Conservation (phyloP, 2,797 vertebrate species). For the Nothura maculosa region DNA sequence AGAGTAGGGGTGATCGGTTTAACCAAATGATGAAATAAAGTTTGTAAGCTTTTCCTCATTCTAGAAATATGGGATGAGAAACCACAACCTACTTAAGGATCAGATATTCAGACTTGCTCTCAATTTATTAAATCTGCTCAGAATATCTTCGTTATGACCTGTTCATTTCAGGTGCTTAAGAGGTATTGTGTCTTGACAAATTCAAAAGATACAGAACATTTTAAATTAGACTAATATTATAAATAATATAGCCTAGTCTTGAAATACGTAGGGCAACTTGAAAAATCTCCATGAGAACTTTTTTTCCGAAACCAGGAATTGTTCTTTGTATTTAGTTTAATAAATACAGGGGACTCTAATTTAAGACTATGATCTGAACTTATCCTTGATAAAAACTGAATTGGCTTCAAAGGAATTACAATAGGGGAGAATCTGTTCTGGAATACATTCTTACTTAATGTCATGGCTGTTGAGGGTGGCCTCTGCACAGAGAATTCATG, state of each 20-base stretch:
- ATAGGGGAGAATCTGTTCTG: not conserved
- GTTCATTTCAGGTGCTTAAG: not conserved
- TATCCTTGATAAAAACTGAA: not conserved
- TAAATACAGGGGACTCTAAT: constrained; percentile 9
- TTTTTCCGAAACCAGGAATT: not conserved
- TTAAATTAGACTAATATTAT: not conserved
- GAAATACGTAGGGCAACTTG: not conserved
- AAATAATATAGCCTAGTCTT: not conserved
- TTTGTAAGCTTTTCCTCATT: not conserved
- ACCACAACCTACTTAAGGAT: not conserved
- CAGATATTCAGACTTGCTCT: not conserved
- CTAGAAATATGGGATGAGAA: not conserved
- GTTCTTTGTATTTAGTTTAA: not conserved
- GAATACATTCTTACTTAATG: not conserved
- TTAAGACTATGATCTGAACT: constrained; percentile 11
- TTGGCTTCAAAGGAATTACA: constrained; percentile 11
- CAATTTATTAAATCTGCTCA: not conserved
- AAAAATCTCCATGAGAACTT: not conserved
- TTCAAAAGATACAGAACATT: not conserved
- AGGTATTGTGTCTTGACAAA: not conserved
- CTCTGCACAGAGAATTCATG: not conserved
- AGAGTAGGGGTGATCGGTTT: not conserved
- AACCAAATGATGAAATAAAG: not conserved
- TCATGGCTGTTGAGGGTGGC: not conserved
- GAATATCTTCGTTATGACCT: not conserved